Evolutionary conservation across 2,797 vertebrate species (phyloP), one percentile per base, ranked within the genome.

Genomic region (Apogon talboti): DNA sequence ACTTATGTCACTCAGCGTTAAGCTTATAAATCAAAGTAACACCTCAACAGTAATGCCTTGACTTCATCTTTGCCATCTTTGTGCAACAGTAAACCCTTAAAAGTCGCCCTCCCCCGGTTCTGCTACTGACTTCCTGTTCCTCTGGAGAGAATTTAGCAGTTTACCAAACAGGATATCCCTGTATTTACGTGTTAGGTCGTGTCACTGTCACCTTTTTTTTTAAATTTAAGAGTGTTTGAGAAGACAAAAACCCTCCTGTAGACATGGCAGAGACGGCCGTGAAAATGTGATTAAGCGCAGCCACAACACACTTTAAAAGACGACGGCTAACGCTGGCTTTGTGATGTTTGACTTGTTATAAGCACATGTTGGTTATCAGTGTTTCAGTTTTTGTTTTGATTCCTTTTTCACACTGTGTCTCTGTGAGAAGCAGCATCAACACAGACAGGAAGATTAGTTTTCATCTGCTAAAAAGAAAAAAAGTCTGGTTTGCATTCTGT

Each of bases 161-260:
- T 85, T 69, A 82, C 52, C 59, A 76, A 85, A 87, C 88, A 89
- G 89, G 90, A 90, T 89, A 58, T 87, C 33, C 41, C 37, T 76
- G 62, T 60, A 28, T 55, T 46, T 11, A 45, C 1, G 21, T 57
- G 47, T 51, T 0, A 0, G 51, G 60, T 55, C 28, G 47, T 35
- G 71, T 81, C 60, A 33, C 37, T 59, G 55, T 76, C 59, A 33
- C 57, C 30, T 67, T 62, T 54, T 38, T 54, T 44, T 70, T 66
- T 69, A 54, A 45, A 47, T 70, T 66, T 69, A 54, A 45, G 14
- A 42, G 2, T 5, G 16, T n/a, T 19, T 14, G 45, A 42, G 21
- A 7, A 48, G 41, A 67, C 56, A 74, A 78, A 73, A 60, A 3
- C 2, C 1, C 28, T 28, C 62, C n/a, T 76, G 65, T 79, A 62